These are phyloP conservation scores for Synanthedon myopaeformis DNA, from an alignment of 2,888 invertebrate species.

Conservation along the genomic window DNA sequence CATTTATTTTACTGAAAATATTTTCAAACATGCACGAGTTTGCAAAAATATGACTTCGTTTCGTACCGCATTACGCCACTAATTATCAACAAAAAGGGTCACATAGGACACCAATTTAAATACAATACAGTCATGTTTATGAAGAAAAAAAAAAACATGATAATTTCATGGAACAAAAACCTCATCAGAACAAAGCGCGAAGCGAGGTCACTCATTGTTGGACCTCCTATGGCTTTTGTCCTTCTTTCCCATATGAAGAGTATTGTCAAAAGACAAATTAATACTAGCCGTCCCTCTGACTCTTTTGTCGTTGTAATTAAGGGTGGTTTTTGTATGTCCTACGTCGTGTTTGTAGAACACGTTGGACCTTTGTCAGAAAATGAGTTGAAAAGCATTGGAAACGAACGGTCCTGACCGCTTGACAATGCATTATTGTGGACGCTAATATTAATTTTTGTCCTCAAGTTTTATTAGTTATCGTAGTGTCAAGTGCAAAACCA, in stretches of 20 bases:
- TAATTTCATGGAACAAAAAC: slow-evolving; percentile 21
- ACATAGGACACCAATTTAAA: not conserved
- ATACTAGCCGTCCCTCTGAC: not conserved
- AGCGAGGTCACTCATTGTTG: slow-evolving; percentile 14
- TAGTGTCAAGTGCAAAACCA: too few relatives aligned
- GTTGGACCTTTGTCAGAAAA: slow-evolving; percentile 8
- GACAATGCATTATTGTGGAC: slow-evolving; percentile 26
- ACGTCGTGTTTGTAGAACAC: slow-evolving; percentile 1
- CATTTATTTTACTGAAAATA: too few relatives aligned
- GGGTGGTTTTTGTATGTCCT: not conserved
- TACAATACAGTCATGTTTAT: not conserved
- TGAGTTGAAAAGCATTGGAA: slow-evolving; percentile 30
- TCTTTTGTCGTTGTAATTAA: not conserved
- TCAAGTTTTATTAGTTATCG: slow-evolving; percentile 13
- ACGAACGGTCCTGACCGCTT: slow-evolving; percentile 37
- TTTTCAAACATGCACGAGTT: too few relatives aligned
- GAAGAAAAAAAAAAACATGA: slow-evolving; percentile 9
- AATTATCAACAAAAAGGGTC: not conserved
- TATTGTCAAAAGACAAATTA: not conserved
- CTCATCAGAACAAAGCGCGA: slow-evolving; percentile 20
- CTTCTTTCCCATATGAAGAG: not conserved
- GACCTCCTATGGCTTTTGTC: slow-evolving; percentile 6
- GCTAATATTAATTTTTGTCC: slow-evolving; percentile 37
- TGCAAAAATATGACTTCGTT: too few relatives aligned
- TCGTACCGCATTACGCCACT: not conserved